phyloP scores from a whole-genome alignment of 1,140 invertebrate species.

The Probaryconus sp. region DNA sequence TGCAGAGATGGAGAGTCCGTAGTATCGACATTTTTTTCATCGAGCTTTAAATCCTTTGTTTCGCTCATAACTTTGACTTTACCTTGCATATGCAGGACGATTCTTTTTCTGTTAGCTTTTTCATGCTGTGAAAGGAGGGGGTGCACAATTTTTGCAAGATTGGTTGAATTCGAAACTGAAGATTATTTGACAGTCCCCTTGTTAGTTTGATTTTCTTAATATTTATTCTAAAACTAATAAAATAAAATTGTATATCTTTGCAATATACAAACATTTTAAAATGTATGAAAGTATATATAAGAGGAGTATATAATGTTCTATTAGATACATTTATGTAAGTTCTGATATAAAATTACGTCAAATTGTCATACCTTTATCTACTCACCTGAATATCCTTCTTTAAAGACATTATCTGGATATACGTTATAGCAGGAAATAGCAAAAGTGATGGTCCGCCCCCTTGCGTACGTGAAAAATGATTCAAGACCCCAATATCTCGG shows the following conservation, averaged over 20 bases:
- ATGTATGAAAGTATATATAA: too few species aligned
- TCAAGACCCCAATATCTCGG: constrained; percentile 73
- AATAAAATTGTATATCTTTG: too few species aligned
- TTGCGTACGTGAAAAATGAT: constrained; percentile 78
- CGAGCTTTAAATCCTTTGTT: constrained; percentile 34
- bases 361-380: constrained; percentile 31
- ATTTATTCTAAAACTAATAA: too few species aligned
- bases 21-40: constrained; percentile 46
- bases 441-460: constrained; percentile 76
- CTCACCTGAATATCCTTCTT: constrained; percentile 75
- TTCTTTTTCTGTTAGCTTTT: constrained; percentile 9
- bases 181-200: too few species aligned
- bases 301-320: too few species aligned
- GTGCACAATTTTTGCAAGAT: too few species aligned
- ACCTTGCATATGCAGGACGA: constrained; percentile 6
- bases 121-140: neutral
- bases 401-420: constrained; percentile 77
- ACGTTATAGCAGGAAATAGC: constrained; percentile 65
- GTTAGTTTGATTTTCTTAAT: too few species aligned
- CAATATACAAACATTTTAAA: too few species aligned
- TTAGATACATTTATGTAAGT: too few species aligned
- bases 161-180: too few species aligned
- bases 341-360: neutral
- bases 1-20: constrained; percentile 28
- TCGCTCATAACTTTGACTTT: constrained; percentile 40